These are phyloP conservation scores for Electrona antarctica DNA, from an alignment of 2,113 vertebrate genomes.

Conservation along the genomic window DNA sequence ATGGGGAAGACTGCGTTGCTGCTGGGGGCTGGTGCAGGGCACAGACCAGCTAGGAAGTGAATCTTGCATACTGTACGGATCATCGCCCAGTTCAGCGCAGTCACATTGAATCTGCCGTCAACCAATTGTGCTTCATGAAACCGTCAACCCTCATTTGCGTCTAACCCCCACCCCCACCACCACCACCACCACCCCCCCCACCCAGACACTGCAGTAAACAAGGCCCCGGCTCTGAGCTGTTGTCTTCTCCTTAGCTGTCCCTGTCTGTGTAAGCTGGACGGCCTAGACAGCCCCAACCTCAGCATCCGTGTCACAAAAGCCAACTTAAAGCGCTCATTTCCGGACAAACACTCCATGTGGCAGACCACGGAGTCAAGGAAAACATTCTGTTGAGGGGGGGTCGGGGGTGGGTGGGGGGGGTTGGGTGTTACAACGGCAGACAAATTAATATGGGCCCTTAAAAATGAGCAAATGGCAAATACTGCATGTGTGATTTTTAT, in stretches of 20 bases:
- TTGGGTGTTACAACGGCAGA: slow-evolving; percentile 55
- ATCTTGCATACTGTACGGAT: slow-evolving; percentile 99
- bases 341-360: slow-evolving; percentile 76
- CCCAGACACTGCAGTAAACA: slow-evolving; percentile 88
- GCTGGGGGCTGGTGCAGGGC: slow-evolving; percentile 91
- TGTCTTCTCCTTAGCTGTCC: slow-evolving; percentile 79
- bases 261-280: slow-evolving; percentile 58
- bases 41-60: slow-evolving; percentile 94
- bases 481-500: too few relatives aligned
- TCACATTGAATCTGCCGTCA: slow-evolving; percentile 98
- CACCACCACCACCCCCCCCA: slow-evolving; percentile 55
- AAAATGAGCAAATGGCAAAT: too few relatives aligned
- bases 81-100: slow-evolving; percentile 97
- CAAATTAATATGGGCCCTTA: not conserved
- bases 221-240: slow-evolving; percentile 86
- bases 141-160: slow-evolving; percentile 97
- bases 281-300: slow-evolving; percentile 78
- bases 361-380: slow-evolving; percentile 75
- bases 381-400: slow-evolving; percentile 75
- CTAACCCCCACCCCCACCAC: slow-evolving; percentile 84
- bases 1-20: slow-evolving; percentile 79
- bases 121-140: slow-evolving; percentile 97
- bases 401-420: slow-evolving; percentile 80
- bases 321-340: slow-evolving; percentile 81
- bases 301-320: slow-evolving; percentile 72